Evolutionary conservation across 1,140 invertebrate genomes (phyloP), one percentile per base, ranked within the genome.

Genomic region (Apis laboriosa): DNA sequence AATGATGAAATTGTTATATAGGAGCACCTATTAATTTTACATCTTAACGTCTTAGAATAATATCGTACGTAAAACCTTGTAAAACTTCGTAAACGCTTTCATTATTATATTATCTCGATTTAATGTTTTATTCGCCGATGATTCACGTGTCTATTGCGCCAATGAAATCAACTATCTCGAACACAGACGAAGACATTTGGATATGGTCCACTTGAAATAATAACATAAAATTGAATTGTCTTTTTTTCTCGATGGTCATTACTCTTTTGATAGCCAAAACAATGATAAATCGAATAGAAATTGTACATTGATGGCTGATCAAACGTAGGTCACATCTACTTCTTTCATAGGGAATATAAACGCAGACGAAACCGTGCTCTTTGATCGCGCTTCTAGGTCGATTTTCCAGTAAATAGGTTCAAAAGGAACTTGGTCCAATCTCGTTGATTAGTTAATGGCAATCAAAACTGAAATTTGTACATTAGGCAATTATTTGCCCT

Each of bases 401-500:
- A 82, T 77, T 82, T 82, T 68, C 73, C 80, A 66, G 74, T 70
- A 77, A 82, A 77, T 68, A 82, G 73, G 49, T 58, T 53, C 73
- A 60, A 77, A 82, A 82, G 74, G 73, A 58, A 51, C 72, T 60
- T 63, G 34, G 63, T 4, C 79, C 76, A 81, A 81, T 81, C 79
- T 66, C 73, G 79, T 43, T 81, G 79, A 81, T 76, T 81, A 73
- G 43, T 81, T 75, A 76, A 75, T 81, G 79, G 34, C 64, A 76
- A 77, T 77, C 74, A 83, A 71, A 70, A 67, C 58, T 83, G 76
- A 68, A 82, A 72, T 83, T 78, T 78, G 67, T 82, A 83, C 63
- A 84, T 87, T 80, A 75, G 58, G 68, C 80, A 82, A 87, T 87
- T 84, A 87, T 84, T 87, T 83, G 51, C 76, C n/a, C 64, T 61